Conservation (phyloP, 1,140 invertebrate genomes). For the Nixonia krombeini region DNA sequence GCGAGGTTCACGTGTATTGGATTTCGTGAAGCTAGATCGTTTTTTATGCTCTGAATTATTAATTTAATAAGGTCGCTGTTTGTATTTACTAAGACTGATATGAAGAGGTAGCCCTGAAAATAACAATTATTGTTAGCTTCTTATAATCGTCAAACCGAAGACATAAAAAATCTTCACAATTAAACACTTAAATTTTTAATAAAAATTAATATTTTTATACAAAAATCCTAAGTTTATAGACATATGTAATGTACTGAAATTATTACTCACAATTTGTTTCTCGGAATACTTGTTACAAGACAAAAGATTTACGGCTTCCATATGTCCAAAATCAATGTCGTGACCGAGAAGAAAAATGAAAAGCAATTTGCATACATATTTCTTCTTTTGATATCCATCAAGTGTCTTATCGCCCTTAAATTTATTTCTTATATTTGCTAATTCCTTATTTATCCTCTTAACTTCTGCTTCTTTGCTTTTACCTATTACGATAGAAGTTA, state of each 20-base stretch:
- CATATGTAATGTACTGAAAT: too few relatives aligned
- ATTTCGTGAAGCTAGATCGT: conserved; percentile 97
- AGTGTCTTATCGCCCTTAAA: conserved; percentile 99
- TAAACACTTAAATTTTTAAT: too few relatives aligned
- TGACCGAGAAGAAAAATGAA: conserved; percentile 99
- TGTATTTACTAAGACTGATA: conserved; percentile 99
- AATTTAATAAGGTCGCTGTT: conserved; percentile 99
- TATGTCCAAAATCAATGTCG: conserved; percentile 99
- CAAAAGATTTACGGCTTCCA: conserved; percentile 99
- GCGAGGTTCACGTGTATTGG: conserved; percentile 99
- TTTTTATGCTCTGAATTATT: conserved; percentile 99
- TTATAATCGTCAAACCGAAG: conserved; percentile 28
- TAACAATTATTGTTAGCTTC: too few relatives aligned
- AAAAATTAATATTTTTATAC: too few relatives aligned
- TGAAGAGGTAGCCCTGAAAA: conserved; percentile 96
- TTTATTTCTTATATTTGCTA: conserved; percentile 99
- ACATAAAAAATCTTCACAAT: conserved; percentile 3
- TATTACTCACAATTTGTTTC: conserved; percentile 97
- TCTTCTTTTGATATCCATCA: conserved; percentile 99
- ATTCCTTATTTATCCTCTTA: conserved; percentile 99
- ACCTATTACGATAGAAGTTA: too few relatives aligned
- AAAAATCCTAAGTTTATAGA: too few relatives aligned
- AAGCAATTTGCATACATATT: conserved; percentile 99
- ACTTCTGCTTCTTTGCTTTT: conserved; percentile 99
- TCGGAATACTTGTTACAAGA: conserved; percentile 99